These are phyloP conservation scores for Lordiphosa clarofinis DNA, from an alignment of 1,140 invertebrate species.

Conservation along the genomic window DNA sequence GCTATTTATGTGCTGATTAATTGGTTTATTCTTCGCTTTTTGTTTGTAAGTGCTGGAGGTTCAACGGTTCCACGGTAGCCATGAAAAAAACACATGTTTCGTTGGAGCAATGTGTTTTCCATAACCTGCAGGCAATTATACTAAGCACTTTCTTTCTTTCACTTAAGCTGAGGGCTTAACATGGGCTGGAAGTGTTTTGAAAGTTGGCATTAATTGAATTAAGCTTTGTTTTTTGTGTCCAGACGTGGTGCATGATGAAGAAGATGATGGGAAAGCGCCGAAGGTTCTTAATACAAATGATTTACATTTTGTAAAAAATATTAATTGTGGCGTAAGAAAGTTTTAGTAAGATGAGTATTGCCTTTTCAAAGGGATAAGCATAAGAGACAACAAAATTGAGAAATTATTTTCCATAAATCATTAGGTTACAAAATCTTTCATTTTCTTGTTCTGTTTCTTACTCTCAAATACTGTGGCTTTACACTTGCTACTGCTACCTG, in stretches of 20 bases:
- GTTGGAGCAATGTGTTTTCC: slow-evolving; percentile 51
- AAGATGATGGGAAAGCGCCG: slow-evolving; percentile 23
- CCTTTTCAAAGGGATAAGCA: no score
- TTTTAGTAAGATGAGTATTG: background rate
- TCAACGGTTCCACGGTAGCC: slow-evolving; percentile 26
- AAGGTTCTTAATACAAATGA: slow-evolving; percentile 24
- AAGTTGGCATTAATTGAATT: slow-evolving; percentile 66
- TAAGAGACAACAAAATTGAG: no score
- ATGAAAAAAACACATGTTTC: slow-evolving; percentile 20
- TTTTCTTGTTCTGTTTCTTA: no score
- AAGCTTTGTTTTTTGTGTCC: slow-evolving; percentile 16
- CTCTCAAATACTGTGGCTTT: no score
- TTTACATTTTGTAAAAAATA: slow-evolving; percentile 9
- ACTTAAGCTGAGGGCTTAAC: slow-evolving; percentile 17
- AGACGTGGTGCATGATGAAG: slow-evolving; percentile 1
- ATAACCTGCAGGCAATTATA: slow-evolving; percentile 33
- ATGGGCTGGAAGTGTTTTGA: slow-evolving; percentile 54
- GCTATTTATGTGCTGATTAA: slow-evolving; percentile 40
- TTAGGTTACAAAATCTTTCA: no score
- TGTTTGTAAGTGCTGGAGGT: slow-evolving; percentile 10
- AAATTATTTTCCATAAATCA: no score
- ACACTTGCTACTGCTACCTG: no score
- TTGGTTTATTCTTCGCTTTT: slow-evolving; percentile 41
- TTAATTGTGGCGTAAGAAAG: background rate
- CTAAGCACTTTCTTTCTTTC: slow-evolving; percentile 51